Conservation (phyloP, 2,888 invertebrate species). For the Caenorhabditis angaria region DNA sequence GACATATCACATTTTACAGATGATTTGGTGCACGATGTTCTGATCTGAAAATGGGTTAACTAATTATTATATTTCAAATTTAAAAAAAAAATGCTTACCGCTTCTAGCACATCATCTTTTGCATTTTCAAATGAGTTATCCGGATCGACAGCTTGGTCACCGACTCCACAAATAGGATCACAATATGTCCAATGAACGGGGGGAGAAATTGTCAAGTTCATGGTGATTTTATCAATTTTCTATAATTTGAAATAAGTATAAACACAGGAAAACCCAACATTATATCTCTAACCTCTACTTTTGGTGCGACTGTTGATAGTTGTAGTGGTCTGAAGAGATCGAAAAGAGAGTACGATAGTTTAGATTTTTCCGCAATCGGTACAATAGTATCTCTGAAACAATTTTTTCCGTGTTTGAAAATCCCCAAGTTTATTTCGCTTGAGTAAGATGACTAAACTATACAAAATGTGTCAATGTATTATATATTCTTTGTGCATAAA, state of each 20-base stretch:
- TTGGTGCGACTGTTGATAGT: neutral
- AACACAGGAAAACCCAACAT: neutral
- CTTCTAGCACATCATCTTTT: conserved; percentile 52
- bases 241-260: too few relatives aligned
- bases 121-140: conserved; percentile 60
- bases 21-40: neutral
- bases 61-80: neutral
- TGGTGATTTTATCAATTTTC: neutral
- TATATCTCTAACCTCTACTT: neutral
- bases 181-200: conserved; percentile 62
- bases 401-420: too few relatives aligned
- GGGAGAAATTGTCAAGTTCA: conserved; percentile 46
- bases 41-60: neutral
- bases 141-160: conserved; percentile 61
- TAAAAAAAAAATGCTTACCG: conserved; percentile 41
- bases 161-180: conserved; percentile 56
- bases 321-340: conserved; percentile 42
- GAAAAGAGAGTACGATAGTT: conserved; percentile 34
- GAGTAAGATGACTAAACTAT: too few relatives aligned
- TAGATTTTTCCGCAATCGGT: conserved; percentile 22
- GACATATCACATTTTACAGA: neutral
- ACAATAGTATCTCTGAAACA: conserved; percentile 35
- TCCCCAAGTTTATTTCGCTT: too few relatives aligned
- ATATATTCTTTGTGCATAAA: too few relatives aligned
- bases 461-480: too few relatives aligned